These are phyloP conservation scores for Pyrrhia umbra DNA, from an alignment of 2,888 invertebrate genomes.

Conservation along the genomic window DNA sequence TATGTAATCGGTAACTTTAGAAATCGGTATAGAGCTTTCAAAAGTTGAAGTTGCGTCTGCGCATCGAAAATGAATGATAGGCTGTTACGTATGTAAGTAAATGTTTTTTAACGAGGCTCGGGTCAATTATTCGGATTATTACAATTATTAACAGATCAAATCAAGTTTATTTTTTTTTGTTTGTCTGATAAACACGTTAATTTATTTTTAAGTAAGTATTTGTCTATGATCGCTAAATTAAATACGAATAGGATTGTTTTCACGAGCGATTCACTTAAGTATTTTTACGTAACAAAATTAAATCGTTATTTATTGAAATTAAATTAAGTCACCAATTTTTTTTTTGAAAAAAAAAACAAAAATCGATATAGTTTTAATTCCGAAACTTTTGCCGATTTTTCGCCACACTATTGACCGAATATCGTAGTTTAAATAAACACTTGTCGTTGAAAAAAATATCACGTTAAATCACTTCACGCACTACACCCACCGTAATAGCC, in stretches of 20 bases:
- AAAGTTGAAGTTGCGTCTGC: conserved; percentile 19
- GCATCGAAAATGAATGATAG: conserved; percentile 34
- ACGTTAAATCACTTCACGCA: conserved; percentile 65
- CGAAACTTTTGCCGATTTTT: conserved; percentile 6
- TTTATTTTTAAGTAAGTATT: neutral
- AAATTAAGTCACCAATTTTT: neutral
- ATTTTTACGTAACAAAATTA: neutral
- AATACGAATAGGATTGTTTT: conserved; percentile 21
- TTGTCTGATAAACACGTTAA: conserved; percentile 5
- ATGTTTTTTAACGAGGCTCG: conserved; percentile 30
- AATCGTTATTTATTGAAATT: neutral
- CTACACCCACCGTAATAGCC: conserved; percentile 82
- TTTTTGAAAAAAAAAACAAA: too few species aligned
- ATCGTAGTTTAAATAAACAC: conserved; percentile 33
- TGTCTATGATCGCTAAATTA: too few species aligned
- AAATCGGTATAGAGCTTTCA: conserved; percentile 51
- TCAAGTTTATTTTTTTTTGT: neutral
- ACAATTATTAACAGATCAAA: conserved; percentile 26
- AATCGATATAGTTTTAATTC: neutral
- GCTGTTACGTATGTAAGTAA: conserved; percentile 29
- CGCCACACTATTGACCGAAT: conserved; percentile 30
- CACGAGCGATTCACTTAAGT: conserved; percentile 13
- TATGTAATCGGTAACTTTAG: conserved; percentile 35
- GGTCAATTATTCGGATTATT: conserved; percentile 27
- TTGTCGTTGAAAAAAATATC: conserved; percentile 50